phyloP scores from a whole-genome alignment of 2,113 vertebrate species.

The Lanius collurio region DNA sequence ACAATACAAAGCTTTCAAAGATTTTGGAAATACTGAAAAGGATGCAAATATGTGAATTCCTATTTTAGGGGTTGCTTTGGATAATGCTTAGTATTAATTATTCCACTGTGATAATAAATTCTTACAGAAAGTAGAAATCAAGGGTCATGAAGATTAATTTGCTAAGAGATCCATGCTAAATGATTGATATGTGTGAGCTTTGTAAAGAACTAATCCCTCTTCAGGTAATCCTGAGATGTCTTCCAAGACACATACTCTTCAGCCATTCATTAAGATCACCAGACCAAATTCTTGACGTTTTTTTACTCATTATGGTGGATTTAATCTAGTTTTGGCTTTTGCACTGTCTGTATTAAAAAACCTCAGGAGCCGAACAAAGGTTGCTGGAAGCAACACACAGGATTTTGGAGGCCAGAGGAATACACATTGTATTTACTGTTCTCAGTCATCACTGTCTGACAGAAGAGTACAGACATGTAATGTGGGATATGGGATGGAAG shows the following conservation, averaged over 20 bases:
- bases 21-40: neutral
- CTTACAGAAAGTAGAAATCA: neutral
- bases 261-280: neutral
- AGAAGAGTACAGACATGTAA: neutral
- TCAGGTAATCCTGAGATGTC: constrained; percentile 30
- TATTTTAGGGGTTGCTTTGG: neutral
- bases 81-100: neutral
- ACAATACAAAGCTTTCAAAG: neutral
- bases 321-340: constrained; percentile 11
- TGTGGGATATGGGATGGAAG: neutral
- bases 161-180: neutral
- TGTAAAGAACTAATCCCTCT: constrained; percentile 14
- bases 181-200: neutral
- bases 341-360: neutral
- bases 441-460: neutral
- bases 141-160: neutral
- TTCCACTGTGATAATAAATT: neutral
- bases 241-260: constrained; percentile 18
- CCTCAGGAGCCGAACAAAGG: neutral
- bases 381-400: neutral
- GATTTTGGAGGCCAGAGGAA: neutral
- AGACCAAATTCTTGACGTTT: constrained; percentile 22
- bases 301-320: constrained; percentile 10
- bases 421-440: neutral
- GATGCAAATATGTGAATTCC: neutral